Base-by-base conservation (phyloP, 2,797 vertebrate genomes). In the Molossus alvarezi region DNA sequence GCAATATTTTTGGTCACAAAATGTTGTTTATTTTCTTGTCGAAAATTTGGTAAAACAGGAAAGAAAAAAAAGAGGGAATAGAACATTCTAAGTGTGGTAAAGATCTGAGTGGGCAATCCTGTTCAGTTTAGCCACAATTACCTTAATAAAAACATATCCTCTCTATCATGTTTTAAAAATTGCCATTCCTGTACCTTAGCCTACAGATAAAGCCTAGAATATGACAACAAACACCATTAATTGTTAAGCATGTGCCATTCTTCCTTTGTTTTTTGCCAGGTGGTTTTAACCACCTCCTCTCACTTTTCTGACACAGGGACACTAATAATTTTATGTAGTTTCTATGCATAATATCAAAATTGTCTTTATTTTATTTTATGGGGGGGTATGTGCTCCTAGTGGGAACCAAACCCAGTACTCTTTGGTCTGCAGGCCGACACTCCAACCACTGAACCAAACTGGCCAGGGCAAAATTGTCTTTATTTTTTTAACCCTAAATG, bases 31-130 rank as follows among this genome's bases (percentile, higher is more conserved):
- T 98, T 98, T 92, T 96, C 95, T 86, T 98, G 89, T 83, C 55
- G 58, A 71, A 98, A 97, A 94, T 97, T 98, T 72, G 93, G 94
- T 64, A 97, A 90, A 72, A 96, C 64, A 45, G 93, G 83, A 69
- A 96, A 75, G 81, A 95, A 96, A 83, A 98, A 97, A 93, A 97
- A 95, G 69, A 98, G 95, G 77, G 98, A 98, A 60, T 99, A 97
- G 17, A 69, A 69, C 5, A 62, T 67, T 71, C 12, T 67, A 81
- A 67, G 10, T 64, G 53, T 86, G 20, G 1, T 6, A 10, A 90
- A 57, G 23, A 5, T 3, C 3, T 37, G 5, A 55, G 11, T 87
- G 21, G 21, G 5, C 15, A 60, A 25, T 93, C 12, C 4, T 60
- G 27, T 41, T 86, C 41, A 60, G 64, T 92, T 7, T 13, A 79